Percentiles rank a stretch among this genome's conserved stretches.
phyloP scores from a whole-genome alignment of 2,888 invertebrate genomes.

The Microplitis manilae region DNA sequence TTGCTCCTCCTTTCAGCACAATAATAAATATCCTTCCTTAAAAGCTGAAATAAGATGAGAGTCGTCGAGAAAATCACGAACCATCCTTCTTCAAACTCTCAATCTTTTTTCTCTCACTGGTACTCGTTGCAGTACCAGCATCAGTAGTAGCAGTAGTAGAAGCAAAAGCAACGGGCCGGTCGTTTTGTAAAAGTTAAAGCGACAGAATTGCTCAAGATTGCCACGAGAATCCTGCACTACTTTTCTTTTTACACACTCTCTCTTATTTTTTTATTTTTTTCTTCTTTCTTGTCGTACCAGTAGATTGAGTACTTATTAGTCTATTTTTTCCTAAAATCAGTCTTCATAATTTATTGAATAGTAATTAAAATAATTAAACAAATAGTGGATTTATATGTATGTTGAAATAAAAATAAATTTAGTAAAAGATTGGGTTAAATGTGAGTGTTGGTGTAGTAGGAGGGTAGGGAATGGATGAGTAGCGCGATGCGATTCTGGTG shows the following conservation, averaged over 20 bases:
- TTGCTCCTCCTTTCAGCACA: no score
- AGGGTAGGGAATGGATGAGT: constrained; percentile 6
- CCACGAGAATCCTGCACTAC: background rate
- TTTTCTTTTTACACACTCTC: background rate
- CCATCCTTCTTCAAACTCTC: background rate
- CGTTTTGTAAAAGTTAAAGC: constrained; percentile 1
- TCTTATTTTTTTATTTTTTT: no score
- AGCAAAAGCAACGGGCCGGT: background rate
- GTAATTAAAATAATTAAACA: no score
- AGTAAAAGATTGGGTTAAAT: no score
- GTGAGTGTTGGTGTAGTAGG: background rate
- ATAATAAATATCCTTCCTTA: no score
- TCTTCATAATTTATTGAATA: no score
- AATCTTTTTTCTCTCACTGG: background rate
- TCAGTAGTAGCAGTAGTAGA: no score
- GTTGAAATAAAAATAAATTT: no score
- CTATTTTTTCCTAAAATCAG: background rate
- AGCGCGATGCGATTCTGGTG: constrained; percentile 24
- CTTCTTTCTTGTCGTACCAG: background rate
- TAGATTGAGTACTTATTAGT: background rate
- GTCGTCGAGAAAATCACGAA: background rate
- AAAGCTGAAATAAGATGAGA: background rate
- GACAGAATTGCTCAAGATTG: constrained; percentile 2
- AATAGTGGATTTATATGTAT: no score
- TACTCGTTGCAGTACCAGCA: background rate